Conservation (phyloP, 2,888 invertebrate genomes). For the Heliconius cydno region DNA sequence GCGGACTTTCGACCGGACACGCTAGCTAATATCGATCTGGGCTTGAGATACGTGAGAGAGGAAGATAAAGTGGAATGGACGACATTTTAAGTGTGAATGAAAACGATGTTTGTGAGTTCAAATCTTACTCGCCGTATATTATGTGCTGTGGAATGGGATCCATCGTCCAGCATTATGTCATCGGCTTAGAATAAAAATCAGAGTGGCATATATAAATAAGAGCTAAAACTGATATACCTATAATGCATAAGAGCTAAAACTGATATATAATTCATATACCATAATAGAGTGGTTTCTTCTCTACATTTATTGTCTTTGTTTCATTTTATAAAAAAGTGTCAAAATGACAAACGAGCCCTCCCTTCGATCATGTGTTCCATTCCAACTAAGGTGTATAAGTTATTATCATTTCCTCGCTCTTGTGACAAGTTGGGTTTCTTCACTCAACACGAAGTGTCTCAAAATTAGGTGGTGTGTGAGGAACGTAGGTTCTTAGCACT, state of each 20-base stretch:
- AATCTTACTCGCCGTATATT: not conserved
- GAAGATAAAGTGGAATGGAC: not conserved
- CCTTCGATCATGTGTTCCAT: not conserved
- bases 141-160: too few relatives aligned
- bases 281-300: not conserved
- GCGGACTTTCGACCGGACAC: constrained; percentile 67
- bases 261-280: not conserved
- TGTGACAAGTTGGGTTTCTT: not conserved
- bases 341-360: not conserved
- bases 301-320: not conserved
- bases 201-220: too few relatives aligned
- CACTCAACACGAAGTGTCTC: not conserved
- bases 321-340: not conserved
- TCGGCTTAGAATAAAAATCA: too few relatives aligned
- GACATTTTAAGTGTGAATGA: not conserved
- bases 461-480: not conserved
- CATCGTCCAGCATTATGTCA: too few relatives aligned
- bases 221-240: too few relatives aligned
- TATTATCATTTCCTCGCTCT: not conserved
- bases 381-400: not conserved
- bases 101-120: not conserved
- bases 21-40: constrained; percentile 38
- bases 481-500: not conserved
- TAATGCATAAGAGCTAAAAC: too few relatives aligned
- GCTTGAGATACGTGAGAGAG: constrained; percentile 27